Percentiles rank a stretch among this genome's conserved stretches.
Evolutionary conservation across 2,888 invertebrate genomes (phyloP).

Genomic region (Morinoia aosen): DNA sequence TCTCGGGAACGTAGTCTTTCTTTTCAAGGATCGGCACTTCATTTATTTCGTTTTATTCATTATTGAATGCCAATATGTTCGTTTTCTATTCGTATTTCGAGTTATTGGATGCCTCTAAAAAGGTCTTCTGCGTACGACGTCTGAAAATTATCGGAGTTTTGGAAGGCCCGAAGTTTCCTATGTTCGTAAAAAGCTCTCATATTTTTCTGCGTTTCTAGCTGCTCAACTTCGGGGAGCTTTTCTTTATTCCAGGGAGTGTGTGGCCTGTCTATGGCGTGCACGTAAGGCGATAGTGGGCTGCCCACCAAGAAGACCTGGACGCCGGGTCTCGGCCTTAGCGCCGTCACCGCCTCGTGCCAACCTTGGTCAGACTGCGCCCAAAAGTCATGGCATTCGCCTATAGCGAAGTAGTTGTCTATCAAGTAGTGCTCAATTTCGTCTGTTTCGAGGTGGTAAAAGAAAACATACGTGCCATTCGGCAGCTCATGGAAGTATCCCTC

Average conservation of each 20-base stretch:
- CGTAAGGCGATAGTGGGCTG: constrained; percentile 59
- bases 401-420: constrained; percentile 44
- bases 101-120: neutral
- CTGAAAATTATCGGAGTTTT: neutral
- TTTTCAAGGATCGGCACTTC: neutral
- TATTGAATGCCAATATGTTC: neutral
- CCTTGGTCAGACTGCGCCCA: constrained; percentile 59
- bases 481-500: constrained; percentile 54
- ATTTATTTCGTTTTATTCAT: neutral
- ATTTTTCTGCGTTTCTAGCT: neutral
- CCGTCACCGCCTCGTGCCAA: constrained; percentile 56
- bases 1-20: neutral
- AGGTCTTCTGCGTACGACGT: neutral
- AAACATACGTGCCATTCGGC: constrained; percentile 52
- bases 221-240: neutral
- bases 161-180: no score
- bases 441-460: constrained; percentile 54
- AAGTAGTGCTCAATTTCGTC: constrained; percentile 29
- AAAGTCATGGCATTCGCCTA: constrained; percentile 57
- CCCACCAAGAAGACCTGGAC: constrained; percentile 59
- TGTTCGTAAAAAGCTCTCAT: neutral
- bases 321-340: constrained; percentile 41
- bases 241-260: neutral
- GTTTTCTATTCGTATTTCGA: neutral
- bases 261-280: neutral